These are phyloP conservation scores for Aphidius ervi DNA, from an alignment of 1,140 invertebrate species.

Conservation along the genomic window DNA sequence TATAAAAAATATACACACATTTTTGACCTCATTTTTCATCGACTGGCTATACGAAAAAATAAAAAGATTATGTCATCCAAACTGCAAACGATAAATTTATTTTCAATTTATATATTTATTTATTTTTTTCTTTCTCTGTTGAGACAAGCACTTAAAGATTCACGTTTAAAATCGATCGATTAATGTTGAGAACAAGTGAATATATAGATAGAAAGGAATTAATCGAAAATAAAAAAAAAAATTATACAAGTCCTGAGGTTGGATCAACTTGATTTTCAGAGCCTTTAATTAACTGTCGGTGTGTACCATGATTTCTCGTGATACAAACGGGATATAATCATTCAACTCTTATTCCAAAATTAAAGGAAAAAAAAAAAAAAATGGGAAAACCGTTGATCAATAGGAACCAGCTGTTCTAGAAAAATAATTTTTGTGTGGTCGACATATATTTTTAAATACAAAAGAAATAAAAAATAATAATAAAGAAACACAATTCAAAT, in stretches of 20 bases:
- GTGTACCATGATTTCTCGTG: constrained; percentile 8
- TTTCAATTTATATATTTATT: neutral
- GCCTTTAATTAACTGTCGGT: neutral
- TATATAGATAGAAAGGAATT: neutral
- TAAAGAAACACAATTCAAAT: too few species aligned
- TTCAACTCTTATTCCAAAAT: too few species aligned
- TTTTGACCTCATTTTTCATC: constrained; percentile 8
- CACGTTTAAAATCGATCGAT: neutral
- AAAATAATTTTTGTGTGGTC: too few species aligned
- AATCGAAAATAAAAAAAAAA: constrained; percentile 5
- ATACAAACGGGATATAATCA: too few species aligned
- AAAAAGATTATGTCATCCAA: neutral
- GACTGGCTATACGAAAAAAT: neutral
- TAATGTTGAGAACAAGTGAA: neutral
- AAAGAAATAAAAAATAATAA: too few species aligned
- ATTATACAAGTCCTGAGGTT: neutral
- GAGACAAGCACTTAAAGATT: neutral
- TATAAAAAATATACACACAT: constrained; percentile 9
- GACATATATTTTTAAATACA: too few species aligned
- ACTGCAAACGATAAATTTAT: neutral
- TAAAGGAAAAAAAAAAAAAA: too few species aligned
- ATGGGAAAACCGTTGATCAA: too few species aligned
- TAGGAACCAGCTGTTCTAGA: too few species aligned
- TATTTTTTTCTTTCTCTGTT: neutral
- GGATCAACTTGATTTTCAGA: too few species aligned